These are phyloP conservation scores for Leptinotarsa texana DNA, from an alignment of 1,140 invertebrate species.

Conservation along the genomic window DNA sequence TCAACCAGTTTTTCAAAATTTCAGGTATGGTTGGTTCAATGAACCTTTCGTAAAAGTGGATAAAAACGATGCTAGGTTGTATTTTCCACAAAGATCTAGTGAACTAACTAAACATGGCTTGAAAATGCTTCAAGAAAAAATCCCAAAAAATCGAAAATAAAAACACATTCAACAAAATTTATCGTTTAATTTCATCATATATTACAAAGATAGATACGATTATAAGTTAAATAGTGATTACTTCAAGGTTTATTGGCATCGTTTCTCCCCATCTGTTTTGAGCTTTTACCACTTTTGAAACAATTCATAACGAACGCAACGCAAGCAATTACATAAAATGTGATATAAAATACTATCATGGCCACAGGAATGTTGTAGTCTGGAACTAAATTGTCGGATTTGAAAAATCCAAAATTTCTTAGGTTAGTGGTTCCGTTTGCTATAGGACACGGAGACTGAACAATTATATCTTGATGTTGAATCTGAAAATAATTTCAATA, in stretches of 20 bases:
- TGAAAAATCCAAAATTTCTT: conserved; percentile 61
- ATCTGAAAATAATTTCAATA: conserved; percentile 56
- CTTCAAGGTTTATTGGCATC: conserved; percentile 40
- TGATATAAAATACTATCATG: conserved; percentile 62
- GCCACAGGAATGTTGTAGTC: conserved; percentile 63
- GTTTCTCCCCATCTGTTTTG: conserved; percentile 19
- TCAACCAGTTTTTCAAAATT: neutral
- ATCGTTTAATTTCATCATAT: neutral
- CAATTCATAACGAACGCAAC: conserved; percentile 65
- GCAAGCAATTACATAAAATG: conserved; percentile 63
- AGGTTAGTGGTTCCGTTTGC: conserved; percentile 77
- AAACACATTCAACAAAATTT: neutral
- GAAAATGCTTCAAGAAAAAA: conserved; percentile 23
- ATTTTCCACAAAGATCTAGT: conserved; percentile 31
- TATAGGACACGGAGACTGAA: conserved; percentile 75
- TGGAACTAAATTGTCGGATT: conserved; percentile 47
- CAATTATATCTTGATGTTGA: conserved; percentile 80
- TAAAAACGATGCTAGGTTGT: conserved; percentile 44
- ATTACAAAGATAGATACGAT: neutral
- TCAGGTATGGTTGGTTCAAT: conserved; percentile 47
- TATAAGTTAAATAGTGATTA: neutral
- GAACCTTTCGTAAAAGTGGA: conserved; percentile 39
- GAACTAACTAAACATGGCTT: conserved; percentile 40
- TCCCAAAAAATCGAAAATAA: conserved; percentile 24
- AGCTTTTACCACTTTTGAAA: conserved; percentile 44